A percentile compares a stretch with the other conserved stretches of the same genome.
Conservation (phyloP, 2,113 vertebrate species). For the Dasyprocta punctata region DNA sequence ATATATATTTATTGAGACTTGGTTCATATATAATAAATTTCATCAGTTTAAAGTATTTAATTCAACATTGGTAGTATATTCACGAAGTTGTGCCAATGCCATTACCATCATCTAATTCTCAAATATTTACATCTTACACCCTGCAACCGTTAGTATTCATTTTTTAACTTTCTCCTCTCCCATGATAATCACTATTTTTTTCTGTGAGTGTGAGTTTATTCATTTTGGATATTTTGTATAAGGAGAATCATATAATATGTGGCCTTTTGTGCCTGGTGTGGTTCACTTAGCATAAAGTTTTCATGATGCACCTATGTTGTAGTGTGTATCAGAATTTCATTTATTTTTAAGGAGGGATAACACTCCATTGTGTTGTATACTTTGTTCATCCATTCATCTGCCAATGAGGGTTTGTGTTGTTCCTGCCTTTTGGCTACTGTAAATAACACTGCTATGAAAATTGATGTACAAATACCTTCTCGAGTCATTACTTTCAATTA, state of each 20-base stretch:
- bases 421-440: neutral
- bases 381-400: neutral
- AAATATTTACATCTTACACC: neutral
- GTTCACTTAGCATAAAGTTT: neutral
- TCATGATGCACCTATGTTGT: neutral
- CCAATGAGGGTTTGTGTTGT: neutral
- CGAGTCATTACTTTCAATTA: neutral
- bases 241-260: neutral
- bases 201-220: neutral
- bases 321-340: neutral
- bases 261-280: neutral
- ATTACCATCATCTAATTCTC: neutral
- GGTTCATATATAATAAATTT: neutral
- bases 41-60: neutral
- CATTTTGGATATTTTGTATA: neutral
- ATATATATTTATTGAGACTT: neutral
- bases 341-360: neutral
- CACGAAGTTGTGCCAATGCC: neutral
- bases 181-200: neutral
- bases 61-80: neutral
- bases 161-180: neutral
- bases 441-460: neutral
- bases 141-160: neutral
- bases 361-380: neutral
- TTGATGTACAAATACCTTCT: neutral